Evolutionary conservation across 2,888 invertebrate genomes (phyloP).

Genomic region (Saturnia japonica): DNA sequence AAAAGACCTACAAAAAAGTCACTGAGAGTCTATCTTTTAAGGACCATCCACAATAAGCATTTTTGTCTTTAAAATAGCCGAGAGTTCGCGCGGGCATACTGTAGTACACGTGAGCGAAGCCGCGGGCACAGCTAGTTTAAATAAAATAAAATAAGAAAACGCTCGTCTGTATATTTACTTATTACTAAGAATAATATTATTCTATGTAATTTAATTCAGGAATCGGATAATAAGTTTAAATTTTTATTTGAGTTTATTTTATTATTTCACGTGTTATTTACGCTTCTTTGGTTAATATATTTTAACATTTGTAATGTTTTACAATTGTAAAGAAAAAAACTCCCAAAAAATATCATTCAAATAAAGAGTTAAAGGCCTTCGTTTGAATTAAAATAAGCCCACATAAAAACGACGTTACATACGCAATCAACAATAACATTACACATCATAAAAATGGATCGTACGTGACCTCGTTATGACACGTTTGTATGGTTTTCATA

Average conservation of each 20-base stretch:
- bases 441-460: neutral
- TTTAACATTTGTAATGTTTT: too few relatives aligned
- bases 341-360: neutral
- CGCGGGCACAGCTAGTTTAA: too few relatives aligned
- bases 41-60: too few relatives aligned
- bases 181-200: neutral
- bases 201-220: neutral
- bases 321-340: too few relatives aligned
- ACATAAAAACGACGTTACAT: neutral
- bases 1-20: too few relatives aligned
- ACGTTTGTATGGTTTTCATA: neutral
- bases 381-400: neutral
- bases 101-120: too few relatives aligned
- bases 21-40: too few relatives aligned
- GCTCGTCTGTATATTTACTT: neutral
- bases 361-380: neutral
- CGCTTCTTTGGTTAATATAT: too few relatives aligned
- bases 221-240: neutral
- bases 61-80: too few relatives aligned
- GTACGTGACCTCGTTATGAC: neutral
- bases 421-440: neutral
- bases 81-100: too few relatives aligned
- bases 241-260: too few relatives aligned
- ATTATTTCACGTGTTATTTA: too few relatives aligned
- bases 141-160: neutral